Base-by-base conservation (phyloP, 2,113 vertebrate species). In the Mastomys coucha region DNA sequence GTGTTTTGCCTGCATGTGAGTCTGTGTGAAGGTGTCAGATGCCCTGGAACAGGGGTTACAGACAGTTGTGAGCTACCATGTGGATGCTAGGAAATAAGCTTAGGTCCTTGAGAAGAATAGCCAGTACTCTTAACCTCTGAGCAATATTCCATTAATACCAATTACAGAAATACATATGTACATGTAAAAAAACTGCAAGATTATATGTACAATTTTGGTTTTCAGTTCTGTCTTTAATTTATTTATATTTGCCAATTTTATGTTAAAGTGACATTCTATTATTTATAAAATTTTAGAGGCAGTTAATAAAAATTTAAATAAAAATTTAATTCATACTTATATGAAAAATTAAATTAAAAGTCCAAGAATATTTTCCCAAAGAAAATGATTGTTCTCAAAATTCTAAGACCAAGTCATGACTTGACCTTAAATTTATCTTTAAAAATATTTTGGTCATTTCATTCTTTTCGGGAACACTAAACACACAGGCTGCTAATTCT, bases 391-490 rank as follows among this genome's bases (percentile, higher is more conserved):
- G 49, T 80, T n/a, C 49, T 3, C 8, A 87, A 72, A 97, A 96
- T 93, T 89, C 65, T 45, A 80, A 94, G 80, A 91, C 56, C 51
- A 93, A 94, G 13, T 89, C 13, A 82, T 56, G 77, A 53, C 42
- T 22, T 80, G 42, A 26, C 65, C 49, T 90, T 75, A 85, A 69
- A 93, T 39, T 51, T 56, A 94, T 94, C 89, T 91, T 86, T 65
- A 63, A 72, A 91, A 19, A 45, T 31, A 65, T 70, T n/a, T 63
- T 45, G 9, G 9, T 16, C 67, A 91, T 20, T 91, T 91, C 96
- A 56, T 87, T 97, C 42, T 92, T 96, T 89, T 88, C 56, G 33
- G 72, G 22, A 13, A 20, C 90, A 90, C 4, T 72, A 96, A 97
- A 95, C 75, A 96, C 75, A 96, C 51, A 93, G 58, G 17, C 65